phyloP scores from a whole-genome alignment of 2,888 invertebrate genomes.

The Cantharis rufa region DNA sequence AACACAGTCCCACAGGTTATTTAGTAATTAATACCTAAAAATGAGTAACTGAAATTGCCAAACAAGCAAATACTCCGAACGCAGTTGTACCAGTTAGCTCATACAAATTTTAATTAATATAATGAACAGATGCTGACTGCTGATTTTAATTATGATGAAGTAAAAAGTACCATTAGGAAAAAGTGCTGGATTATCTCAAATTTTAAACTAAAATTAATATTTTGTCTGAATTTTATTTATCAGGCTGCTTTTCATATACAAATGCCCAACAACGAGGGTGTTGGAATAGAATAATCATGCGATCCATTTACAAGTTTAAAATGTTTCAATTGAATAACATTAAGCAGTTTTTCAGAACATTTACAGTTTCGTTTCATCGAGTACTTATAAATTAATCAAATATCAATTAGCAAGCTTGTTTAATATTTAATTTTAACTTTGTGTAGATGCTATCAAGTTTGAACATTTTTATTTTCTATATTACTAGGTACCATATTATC shows the following conservation, averaged over 20 bases:
- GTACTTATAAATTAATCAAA: not conserved
- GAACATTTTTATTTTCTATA: not conserved
- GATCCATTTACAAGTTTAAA: not conserved
- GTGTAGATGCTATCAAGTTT: not conserved
- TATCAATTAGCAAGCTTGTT: not conserved
- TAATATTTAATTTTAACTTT: not conserved
- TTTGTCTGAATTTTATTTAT: not conserved
- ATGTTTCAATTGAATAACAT: not conserved
- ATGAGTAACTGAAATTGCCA: not conserved
- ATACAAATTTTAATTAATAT: constrained; percentile 11
- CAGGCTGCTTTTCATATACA: not conserved
- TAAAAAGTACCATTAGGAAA: constrained; percentile 1
- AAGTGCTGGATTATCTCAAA: not conserved
- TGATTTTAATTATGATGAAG: constrained; percentile 5
- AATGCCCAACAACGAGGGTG: not conserved
- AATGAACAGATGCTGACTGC: constrained; percentile 12
- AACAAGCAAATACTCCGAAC: not conserved
- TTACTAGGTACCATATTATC: no score
- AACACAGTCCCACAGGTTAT: not conserved
- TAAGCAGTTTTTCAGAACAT: not conserved
- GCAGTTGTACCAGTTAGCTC: not conserved
- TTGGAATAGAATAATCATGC: not conserved
- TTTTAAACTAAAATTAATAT: not conserved
- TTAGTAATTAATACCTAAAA: not conserved
- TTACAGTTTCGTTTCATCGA: not conserved